Evolutionary conservation across 2,113 vertebrate species (phyloP).

Genomic region (Ictalurus punctatus): DNA sequence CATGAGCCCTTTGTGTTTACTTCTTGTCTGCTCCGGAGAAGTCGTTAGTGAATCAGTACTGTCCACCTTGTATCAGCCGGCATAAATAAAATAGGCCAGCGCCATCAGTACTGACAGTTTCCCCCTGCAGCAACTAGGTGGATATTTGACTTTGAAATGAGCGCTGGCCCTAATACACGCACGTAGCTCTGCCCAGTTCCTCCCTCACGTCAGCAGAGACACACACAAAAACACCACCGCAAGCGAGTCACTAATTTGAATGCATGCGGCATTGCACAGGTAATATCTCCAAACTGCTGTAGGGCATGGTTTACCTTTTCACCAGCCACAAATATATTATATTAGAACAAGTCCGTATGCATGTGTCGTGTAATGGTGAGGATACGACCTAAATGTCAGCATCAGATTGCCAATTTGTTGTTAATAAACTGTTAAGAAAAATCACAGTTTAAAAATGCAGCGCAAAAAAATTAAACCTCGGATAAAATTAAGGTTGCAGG

Average conservation of each 20-base stretch:
- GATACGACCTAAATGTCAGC: not conserved
- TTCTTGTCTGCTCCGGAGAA: slow-evolving; percentile 19
- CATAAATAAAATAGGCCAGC: slow-evolving; percentile 43
- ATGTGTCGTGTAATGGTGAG: not conserved
- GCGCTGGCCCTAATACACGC: not conserved
- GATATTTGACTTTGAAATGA: slow-evolving; percentile 49
- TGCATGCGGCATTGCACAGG: slow-evolving; percentile 40
- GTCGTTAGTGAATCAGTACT: not conserved
- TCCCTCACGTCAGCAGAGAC: slow-evolving; percentile 25
- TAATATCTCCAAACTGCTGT: not conserved
- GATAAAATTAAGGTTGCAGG: no score
- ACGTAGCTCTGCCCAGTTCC: slow-evolving; percentile 41
- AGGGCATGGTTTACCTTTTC: slow-evolving; percentile 9
- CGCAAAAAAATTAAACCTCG: not conserved
- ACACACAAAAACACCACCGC: slow-evolving; percentile 32
- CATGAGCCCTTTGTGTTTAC: not conserved
- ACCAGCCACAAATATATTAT: not conserved
- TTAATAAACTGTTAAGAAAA: not conserved
- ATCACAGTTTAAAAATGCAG: not conserved
- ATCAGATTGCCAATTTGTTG: not conserved
- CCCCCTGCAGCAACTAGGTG: slow-evolving; percentile 35
- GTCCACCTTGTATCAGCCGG: slow-evolving; percentile 36
- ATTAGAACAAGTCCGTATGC: not conserved
- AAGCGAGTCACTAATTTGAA: slow-evolving; percentile 47
- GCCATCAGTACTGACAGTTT: slow-evolving; percentile 39